A percentile compares a stretch with the other conserved stretches of the same genome.
Evolutionary conservation across 1,140 invertebrate species (phyloP).

Genomic region (Melanaphis sacchari): DNA sequence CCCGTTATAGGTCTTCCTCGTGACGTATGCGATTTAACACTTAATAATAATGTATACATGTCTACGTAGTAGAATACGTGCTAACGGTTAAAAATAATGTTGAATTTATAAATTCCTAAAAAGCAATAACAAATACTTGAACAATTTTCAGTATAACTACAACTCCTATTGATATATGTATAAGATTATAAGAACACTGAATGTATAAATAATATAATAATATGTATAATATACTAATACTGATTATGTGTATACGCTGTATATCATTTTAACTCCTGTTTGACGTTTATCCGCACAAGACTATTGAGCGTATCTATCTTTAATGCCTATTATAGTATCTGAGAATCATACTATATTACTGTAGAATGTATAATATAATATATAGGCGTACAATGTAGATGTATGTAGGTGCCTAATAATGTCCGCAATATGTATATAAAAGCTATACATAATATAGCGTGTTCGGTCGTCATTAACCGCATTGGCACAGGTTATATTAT

Average conservation of each 20-base stretch:
- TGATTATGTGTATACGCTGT: too few species aligned
- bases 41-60: background rate
- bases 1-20: background rate
- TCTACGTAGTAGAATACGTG: too few species aligned
- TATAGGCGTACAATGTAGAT: too few species aligned
- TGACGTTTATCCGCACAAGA: background rate
- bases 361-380: background rate
- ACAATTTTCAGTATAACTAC: background rate
- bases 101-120: background rate
- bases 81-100: conserved; percentile 1
- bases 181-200: background rate
- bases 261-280: background rate
- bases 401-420: background rate
- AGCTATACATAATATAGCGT: too few species aligned
- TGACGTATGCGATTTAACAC: background rate
- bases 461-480: background rate
- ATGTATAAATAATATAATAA: background rate
- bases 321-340: too few species aligned
- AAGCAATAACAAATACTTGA: background rate
- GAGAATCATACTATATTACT: too few species aligned
- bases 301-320: background rate
- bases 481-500: background rate
- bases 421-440: too few species aligned
- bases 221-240: too few species aligned
- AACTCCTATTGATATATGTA: background rate